Conservation (phyloP, 2,113 vertebrate genomes). For the Dolichotis patagonum region DNA sequence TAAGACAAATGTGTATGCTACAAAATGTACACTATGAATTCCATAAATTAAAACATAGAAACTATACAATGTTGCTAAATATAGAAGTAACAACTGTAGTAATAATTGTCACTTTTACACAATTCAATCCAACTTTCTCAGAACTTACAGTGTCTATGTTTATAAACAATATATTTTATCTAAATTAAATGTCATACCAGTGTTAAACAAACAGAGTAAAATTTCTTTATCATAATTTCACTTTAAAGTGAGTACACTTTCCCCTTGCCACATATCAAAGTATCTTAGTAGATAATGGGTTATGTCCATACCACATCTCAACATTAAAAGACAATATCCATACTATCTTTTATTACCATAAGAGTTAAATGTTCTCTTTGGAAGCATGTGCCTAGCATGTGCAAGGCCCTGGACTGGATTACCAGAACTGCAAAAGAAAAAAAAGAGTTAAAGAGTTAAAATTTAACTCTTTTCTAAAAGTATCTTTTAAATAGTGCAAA, state of each 20-base stretch:
- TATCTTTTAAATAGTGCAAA: slow-evolving; percentile 27
- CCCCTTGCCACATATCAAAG: neutral
- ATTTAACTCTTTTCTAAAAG: neutral
- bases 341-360: neutral
- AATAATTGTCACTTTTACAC: neutral
- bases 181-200: slow-evolving; percentile 4
- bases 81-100: neutral
- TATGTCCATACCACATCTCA: slow-evolving; percentile 57
- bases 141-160: neutral
- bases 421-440: neutral
- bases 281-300: neutral
- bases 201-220: neutral
- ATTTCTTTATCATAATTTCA: slow-evolving; percentile 1
- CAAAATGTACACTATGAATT: neutral
- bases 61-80: neutral
- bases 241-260: neutral
- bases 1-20: neutral
- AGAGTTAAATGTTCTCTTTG: neutral
- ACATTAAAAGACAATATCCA: slow-evolving; percentile 50
- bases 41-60: neutral
- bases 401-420: neutral
- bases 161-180: slow-evolving; percentile 13
- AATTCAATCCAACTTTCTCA: neutral
- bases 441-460: neutral
- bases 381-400: neutral